A percentile compares a stretch with the other conserved stretches of the same genome.
phyloP scores from a whole-genome alignment of 2,797 vertebrate species.

The Tadarida brasiliensis region DNA sequence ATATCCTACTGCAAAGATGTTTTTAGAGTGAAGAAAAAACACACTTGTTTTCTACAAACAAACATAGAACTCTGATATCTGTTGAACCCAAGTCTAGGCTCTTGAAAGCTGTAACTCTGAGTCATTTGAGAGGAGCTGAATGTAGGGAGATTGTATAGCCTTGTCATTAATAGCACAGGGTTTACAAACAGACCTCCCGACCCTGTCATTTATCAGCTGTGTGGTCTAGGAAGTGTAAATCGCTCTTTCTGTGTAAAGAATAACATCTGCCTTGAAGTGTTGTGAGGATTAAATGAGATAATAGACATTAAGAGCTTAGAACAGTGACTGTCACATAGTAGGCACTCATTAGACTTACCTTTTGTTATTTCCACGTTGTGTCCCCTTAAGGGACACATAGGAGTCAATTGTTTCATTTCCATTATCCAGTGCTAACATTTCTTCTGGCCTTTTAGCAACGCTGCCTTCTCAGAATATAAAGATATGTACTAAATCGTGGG shows the following conservation, averaged over 20 bases:
- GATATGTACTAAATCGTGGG: slow-evolving; percentile 44
- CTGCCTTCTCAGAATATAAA: background rate
- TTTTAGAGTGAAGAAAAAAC: background rate
- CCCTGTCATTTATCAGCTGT: background rate
- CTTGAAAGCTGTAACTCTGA: background rate
- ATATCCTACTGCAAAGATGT: background rate
- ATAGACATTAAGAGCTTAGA: background rate
- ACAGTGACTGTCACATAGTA: background rate
- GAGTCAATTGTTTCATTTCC: background rate
- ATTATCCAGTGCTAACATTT: background rate
- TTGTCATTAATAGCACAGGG: background rate
- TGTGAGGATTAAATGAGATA: background rate
- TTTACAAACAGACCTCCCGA: background rate
- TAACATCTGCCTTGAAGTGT: background rate
- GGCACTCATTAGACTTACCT: background rate
- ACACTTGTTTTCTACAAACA: background rate
- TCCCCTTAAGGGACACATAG: background rate
- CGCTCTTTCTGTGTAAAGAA: background rate
- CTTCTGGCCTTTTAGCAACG: background rate
- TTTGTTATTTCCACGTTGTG: background rate
- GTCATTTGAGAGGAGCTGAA: background rate
- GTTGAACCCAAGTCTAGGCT: background rate
- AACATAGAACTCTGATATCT: background rate
- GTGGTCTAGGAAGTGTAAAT: background rate
- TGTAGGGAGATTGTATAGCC: background rate